A percentile compares a stretch with the other conserved stretches of the same genome.
These are phyloP conservation scores for Myopa tessellatipennis DNA, from an alignment of 2,888 invertebrate species.

Conservation along the genomic window DNA sequence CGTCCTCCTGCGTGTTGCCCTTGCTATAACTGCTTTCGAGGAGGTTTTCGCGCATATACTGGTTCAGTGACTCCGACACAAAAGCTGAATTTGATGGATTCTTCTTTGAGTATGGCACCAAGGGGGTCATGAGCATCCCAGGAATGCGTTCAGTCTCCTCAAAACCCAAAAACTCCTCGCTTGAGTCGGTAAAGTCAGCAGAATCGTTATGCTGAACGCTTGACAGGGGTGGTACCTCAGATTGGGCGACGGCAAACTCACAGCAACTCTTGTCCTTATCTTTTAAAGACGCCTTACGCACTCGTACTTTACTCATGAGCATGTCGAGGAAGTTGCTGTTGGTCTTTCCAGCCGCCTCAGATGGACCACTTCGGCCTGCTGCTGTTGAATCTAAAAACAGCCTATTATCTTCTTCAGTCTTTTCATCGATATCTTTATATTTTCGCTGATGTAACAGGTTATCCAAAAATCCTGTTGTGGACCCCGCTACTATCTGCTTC, in stretches of 20 bases:
- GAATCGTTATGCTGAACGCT: background rate
- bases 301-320: constrained; percentile 62
- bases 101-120: constrained; percentile 56
- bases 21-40: constrained; percentile 59
- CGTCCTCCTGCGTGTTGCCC: constrained; percentile 39
- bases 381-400: background rate
- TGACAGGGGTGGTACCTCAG: background rate
- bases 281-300: constrained; percentile 49
- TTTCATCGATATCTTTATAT: constrained; percentile 44
- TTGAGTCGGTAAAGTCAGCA: constrained; percentile 46
- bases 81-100: constrained; percentile 65
- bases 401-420: constrained; percentile 44
- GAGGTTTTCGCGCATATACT: constrained; percentile 69
- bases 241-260: background rate
- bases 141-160: constrained; percentile 60
- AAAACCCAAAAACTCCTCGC: constrained; percentile 64
- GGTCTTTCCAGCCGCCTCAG: background rate
- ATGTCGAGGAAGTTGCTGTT: constrained; percentile 60
- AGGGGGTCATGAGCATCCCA: constrained; percentile 65
- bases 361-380: background rate
- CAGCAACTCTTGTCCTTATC: background rate
- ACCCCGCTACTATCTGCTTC: constrained; percentile 43
- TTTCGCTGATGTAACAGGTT: constrained; percentile 40
- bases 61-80: constrained; percentile 69
- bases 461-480: constrained; percentile 12